Base-by-base conservation (phyloP, 2,113 vertebrate genomes). In the Chaenogobius annularis region DNA sequence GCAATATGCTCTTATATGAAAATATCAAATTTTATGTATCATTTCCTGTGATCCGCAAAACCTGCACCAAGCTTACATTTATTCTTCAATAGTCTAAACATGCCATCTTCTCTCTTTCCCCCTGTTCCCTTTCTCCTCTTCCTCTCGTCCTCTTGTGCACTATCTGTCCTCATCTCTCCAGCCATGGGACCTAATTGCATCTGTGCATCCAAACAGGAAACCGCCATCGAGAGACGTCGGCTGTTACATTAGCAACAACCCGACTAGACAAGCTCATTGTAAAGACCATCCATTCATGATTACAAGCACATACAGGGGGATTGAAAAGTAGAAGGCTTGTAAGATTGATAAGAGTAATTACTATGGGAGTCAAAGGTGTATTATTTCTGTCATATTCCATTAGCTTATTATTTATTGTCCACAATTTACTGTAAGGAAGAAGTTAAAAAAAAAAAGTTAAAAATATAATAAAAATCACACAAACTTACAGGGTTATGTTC, bases 171-270 rank as follows among this genome's bases (percentile, higher is more conserved):
- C 72, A 83, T 84, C 73, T 74, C 70, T 71, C 81, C 76, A 84
- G 65, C 78, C 88, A 77, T 72, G 7, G 10, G 48, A 17, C 61
- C 75, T 87, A 90, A 91, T 90, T 76, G 72, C 83, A 90, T 84
- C 83, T 83, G 70, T 47, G 73, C 81, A 79, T 87, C 59, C 71
- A 83, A 82, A 87, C 89, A 87, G 87, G 87, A 90, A 77, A 67
- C 69, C 74, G 71, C 19, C 50, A 26, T 66, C 31, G 14, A 76
- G 68, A 70, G 70, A 66, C 69, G 61, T 40, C 71, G 59, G 66
- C 64, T 43, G 46, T 68, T 40, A 54, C 47, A 75, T 26, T 78
- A 37, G 67, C 55, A 10, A 9, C 20, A 55, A 26, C 35, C 66
- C 56, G 13, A 23, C 40, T 66, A 47, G 64, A 47, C 43, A 1